These are phyloP conservation scores for Apamea epomidion DNA, from an alignment of 2,888 invertebrate species.

Conservation along the genomic window DNA sequence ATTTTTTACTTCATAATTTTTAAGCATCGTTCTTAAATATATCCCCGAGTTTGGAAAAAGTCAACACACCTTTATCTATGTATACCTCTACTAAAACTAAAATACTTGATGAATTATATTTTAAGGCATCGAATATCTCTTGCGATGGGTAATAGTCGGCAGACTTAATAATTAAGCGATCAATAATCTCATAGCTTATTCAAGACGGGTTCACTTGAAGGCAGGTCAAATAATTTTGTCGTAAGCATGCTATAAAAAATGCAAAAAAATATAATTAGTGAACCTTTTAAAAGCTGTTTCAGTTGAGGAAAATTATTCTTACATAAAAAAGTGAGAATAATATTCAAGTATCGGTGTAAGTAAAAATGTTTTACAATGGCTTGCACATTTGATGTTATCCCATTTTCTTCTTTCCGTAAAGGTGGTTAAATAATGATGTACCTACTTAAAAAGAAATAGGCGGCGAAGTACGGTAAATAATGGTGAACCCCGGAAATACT, in stretches of 20 bases:
- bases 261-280: background rate
- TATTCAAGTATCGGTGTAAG: too few relatives aligned
- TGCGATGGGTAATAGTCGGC: background rate
- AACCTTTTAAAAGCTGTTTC: background rate
- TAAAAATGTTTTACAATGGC: background rate
- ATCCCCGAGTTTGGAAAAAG: background rate
- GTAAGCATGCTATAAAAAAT: background rate
- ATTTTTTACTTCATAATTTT: background rate
- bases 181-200: conserved; percentile 11
- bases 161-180: background rate
- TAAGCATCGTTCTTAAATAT: background rate
- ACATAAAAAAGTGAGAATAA: background rate
- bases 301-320: too few relatives aligned
- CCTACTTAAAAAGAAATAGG: background rate
- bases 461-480: background rate
- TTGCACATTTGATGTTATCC: background rate
- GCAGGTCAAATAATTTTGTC: background rate
- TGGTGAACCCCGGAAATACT: background rate
- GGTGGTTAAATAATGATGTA: too few relatives aligned
- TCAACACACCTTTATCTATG: background rate
- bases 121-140: background rate
- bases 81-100: background rate
- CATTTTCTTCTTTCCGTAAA: background rate
- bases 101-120: background rate
- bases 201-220: background rate